A percentile compares a stretch with the other conserved stretches of the same genome.
phyloP scores from a whole-genome alignment of 2,797 vertebrate species.

The Pseudopleuronectes americanus region DNA sequence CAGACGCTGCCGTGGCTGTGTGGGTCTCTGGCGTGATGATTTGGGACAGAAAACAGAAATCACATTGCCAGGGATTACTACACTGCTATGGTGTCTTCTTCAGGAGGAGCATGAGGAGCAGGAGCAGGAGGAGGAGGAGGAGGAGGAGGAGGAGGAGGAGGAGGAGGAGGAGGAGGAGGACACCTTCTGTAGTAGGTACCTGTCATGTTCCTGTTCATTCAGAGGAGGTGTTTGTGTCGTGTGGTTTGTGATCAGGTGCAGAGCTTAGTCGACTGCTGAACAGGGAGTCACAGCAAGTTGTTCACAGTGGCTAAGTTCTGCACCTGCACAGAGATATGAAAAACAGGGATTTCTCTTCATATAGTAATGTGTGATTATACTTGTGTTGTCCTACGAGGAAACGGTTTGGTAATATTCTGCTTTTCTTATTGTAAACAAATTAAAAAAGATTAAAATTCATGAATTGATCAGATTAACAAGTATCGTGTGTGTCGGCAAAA shows the following conservation, averaged over 20 bases:
- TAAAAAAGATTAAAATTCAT: too few relatives aligned
- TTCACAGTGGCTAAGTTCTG: conserved; percentile 79
- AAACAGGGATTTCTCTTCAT: background rate
- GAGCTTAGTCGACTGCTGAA: conserved; percentile 72
- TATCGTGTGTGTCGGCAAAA: too few relatives aligned
- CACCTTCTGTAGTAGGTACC: background rate
- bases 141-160: background rate
- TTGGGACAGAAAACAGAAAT: conserved; percentile 83
- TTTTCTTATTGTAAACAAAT: too few relatives aligned
- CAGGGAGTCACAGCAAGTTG: conserved; percentile 55
- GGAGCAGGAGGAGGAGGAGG: background rate
- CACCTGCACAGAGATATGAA: conserved; percentile 47
- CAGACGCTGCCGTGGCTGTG: conserved; percentile 51
- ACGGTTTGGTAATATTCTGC: too few relatives aligned
- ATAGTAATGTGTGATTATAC: background rate
- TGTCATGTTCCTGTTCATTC: background rate
- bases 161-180: background rate
- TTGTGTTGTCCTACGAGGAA: background rate
- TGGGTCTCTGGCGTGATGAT: conserved; percentile 74
- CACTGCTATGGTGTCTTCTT: conserved; percentile 58
- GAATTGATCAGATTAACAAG: too few relatives aligned
- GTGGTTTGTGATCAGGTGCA: conserved; percentile 63
- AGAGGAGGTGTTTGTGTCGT: conserved; percentile 1
- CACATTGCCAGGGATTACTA: conserved; percentile 99
- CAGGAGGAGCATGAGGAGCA: background rate